Evolutionary conservation across 2,888 invertebrate species (phyloP).

Genomic region (Patella depressa): DNA sequence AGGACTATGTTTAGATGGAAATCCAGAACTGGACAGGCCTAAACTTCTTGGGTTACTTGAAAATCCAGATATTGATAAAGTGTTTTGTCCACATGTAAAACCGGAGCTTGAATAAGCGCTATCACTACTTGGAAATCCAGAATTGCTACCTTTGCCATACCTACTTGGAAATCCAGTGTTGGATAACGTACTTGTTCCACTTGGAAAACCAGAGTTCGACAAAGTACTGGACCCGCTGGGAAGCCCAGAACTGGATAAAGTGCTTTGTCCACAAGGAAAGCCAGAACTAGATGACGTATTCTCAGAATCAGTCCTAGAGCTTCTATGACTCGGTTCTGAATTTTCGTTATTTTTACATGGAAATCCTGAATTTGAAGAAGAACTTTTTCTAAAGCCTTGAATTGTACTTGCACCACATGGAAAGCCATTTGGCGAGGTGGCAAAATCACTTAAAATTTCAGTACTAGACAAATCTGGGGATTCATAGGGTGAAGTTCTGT

Average conservation of each 20-base stretch:
- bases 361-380: not conserved
- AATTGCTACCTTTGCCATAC: not conserved
- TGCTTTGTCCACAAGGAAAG: constrained; percentile 15
- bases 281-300: not conserved
- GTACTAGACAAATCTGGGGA: not conserved
- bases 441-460: constrained; percentile 4
- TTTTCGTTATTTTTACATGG: not conserved
- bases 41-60: not conserved
- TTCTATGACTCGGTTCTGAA: not conserved
- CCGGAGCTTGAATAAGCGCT: not conserved
- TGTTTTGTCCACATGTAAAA: not conserved
- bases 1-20: not conserved
- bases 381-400: not conserved
- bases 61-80: not conserved
- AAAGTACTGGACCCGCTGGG: not conserved
- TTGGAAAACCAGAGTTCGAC: not conserved
- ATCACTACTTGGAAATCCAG: not conserved
- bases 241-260: not conserved
- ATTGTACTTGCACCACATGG: not conserved
- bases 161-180: not conserved
- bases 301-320: not conserved
- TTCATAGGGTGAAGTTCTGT: not conserved
- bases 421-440: constrained; percentile 1
- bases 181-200: not conserved
- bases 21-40: not conserved